These are phyloP conservation scores for Lepidotrigona ventralis DNA, from an alignment of 1,140 invertebrate species.

Conservation along the genomic window DNA sequence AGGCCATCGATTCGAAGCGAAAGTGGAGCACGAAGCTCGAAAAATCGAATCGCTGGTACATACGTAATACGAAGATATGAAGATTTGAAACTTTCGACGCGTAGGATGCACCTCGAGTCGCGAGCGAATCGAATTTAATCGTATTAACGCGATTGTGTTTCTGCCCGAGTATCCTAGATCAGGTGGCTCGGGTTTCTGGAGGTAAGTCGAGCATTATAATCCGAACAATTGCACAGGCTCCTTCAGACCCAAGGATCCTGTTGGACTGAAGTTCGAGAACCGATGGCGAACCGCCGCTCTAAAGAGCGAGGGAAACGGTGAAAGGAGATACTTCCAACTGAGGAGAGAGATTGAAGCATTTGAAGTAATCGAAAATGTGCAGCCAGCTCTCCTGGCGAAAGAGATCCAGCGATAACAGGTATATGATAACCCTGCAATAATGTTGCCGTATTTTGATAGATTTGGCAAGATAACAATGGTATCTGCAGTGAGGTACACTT, in stretches of 20 bases:
- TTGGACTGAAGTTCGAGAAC: neutral
- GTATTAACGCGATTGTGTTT: constrained; percentile 29
- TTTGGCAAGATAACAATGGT: too few species aligned
- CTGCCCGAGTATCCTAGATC: neutral
- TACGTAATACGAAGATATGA: neutral
- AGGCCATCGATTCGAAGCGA: constrained; percentile 1
- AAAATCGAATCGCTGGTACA: neutral
- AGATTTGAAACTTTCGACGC: constrained; percentile 1
- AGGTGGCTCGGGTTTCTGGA: neutral
- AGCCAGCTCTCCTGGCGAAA: neutral
- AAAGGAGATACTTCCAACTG: constrained; percentile 4
- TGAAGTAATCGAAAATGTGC: neutral
- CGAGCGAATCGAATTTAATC: neutral
- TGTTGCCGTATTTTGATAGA: neutral
- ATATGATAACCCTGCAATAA: neutral
- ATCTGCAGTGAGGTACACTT: neutral
- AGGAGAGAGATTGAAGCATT: constrained; percentile 20
- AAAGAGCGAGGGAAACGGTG: constrained; percentile 3
- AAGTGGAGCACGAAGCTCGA: constrained; percentile 1
- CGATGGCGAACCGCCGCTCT: neutral
- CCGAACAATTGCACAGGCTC: constrained; percentile 15
- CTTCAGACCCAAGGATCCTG: neutral
- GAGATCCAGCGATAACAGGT: neutral
- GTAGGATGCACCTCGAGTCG: neutral
- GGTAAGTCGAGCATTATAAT: constrained; percentile 32